Evolutionary conservation across 2,797 vertebrate species (phyloP).

Genomic region (Paedocypris micromegethes): DNA sequence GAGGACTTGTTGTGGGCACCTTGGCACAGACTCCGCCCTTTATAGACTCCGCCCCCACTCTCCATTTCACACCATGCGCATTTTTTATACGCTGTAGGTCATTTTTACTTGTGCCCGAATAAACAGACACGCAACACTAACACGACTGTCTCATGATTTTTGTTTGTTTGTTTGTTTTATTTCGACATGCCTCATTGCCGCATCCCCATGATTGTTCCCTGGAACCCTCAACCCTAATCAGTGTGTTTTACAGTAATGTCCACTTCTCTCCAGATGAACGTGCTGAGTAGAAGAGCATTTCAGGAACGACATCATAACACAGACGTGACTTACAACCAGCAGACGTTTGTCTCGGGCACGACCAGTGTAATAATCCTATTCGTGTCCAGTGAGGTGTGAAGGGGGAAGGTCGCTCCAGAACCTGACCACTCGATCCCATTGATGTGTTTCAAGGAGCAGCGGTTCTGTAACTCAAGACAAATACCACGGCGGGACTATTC

Average conservation of each 20-base stretch:
- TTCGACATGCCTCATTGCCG: no score
- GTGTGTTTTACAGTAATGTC: no score
- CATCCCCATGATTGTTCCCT: no score
- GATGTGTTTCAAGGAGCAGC: constrained; percentile 69
- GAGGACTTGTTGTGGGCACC: constrained; percentile 46
- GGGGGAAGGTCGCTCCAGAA: constrained; percentile 43
- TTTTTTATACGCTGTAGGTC: no score
- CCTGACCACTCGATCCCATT: constrained; percentile 65
- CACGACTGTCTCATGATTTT: no score
- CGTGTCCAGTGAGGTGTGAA: constrained; percentile 52
- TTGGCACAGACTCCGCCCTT: no score
- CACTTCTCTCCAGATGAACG: background rate
- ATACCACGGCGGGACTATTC: constrained; percentile 80
- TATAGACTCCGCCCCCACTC: no score
- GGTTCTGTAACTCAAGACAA: constrained; percentile 74
- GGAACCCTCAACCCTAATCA: no score
- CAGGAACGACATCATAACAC: constrained; percentile 42
- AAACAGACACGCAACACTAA: no score
- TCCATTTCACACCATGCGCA: no score
- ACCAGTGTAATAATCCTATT: constrained; percentile 52
- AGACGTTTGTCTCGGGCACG: constrained; percentile 46
- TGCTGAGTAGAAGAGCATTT: constrained; percentile 11
- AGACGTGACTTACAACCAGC: constrained; percentile 36
- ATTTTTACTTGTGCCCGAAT: no score
- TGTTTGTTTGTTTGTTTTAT: no score